phyloP scores from a whole-genome alignment of 2,113 vertebrate species.

The Syrrhaptes paradoxus region DNA sequence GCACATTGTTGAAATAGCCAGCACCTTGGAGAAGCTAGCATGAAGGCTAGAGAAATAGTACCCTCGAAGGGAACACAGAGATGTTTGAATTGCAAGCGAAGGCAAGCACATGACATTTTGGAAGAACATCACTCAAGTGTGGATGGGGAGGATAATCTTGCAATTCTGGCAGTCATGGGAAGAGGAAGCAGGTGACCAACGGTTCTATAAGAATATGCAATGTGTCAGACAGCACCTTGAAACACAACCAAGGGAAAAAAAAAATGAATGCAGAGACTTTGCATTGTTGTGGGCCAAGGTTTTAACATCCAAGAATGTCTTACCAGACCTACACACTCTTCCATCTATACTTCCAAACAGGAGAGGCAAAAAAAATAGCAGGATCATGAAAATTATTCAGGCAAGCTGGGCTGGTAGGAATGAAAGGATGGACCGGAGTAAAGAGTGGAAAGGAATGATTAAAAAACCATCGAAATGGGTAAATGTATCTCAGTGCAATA shows the following conservation, averaged over 20 bases:
- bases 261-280: neutral
- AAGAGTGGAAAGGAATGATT: neutral
- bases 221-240: neutral
- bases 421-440: neutral
- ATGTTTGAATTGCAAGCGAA: neutral
- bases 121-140: neutral
- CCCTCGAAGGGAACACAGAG: neutral
- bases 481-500: neutral
- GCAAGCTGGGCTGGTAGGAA: neutral
- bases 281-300: neutral
- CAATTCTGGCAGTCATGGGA: neutral
- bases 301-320: neutral
- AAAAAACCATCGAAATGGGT: neutral
- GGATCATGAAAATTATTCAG: neutral
- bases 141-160: neutral
- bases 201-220: neutral
- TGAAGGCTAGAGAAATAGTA: neutral
- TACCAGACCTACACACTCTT: neutral
- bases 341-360: neutral
- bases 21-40: neutral
- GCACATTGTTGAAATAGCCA: accelerated
- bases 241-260: neutral
- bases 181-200: conserved; percentile 20
- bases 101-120: neutral
- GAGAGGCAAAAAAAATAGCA: neutral